Conservation (phyloP, 2,113 vertebrate species). For the Parotia lawesii region DNA sequence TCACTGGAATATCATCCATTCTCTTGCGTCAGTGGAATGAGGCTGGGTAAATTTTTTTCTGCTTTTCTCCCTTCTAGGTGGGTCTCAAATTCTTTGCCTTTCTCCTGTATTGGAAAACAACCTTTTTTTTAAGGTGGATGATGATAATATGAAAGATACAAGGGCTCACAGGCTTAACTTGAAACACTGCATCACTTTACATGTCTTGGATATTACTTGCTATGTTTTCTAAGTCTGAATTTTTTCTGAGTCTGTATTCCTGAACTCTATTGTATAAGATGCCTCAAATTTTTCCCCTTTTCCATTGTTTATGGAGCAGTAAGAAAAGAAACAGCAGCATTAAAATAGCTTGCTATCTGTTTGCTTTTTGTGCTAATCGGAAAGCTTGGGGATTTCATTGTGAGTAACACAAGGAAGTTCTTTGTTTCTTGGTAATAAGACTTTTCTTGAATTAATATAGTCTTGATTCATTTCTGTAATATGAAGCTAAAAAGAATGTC, state of each 20-base stretch:
- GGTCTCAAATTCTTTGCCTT: not conserved
- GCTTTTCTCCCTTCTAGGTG: not conserved
- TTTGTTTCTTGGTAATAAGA: slow-evolving; percentile 33
- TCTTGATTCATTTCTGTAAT: slow-evolving; percentile 58
- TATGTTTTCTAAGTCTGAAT: not conserved
- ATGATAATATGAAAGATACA: not conserved
- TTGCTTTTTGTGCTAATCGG: not conserved
- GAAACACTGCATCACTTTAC: not conserved
- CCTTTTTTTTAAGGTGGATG: not conserved
- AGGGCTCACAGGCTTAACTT: not conserved
- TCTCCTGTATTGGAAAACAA: not conserved
- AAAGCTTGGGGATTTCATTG: slow-evolving; percentile 20
- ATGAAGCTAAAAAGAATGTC: slow-evolving; percentile 48
- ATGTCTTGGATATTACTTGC: not conserved
- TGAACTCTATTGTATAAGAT: not conserved
- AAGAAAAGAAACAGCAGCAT: not conserved
- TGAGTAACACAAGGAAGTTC: slow-evolving; percentile 20
- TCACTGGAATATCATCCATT: not conserved
- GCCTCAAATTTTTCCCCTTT: not conserved
- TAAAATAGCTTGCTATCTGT: not conserved
- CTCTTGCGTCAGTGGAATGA: not conserved
- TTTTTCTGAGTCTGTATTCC: not conserved
- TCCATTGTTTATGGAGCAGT: not conserved
- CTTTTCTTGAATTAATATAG: slow-evolving; percentile 53
- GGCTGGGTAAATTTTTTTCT: not conserved